Conservation (phyloP, 2,888 invertebrate genomes). For the Myopa testacea region DNA sequence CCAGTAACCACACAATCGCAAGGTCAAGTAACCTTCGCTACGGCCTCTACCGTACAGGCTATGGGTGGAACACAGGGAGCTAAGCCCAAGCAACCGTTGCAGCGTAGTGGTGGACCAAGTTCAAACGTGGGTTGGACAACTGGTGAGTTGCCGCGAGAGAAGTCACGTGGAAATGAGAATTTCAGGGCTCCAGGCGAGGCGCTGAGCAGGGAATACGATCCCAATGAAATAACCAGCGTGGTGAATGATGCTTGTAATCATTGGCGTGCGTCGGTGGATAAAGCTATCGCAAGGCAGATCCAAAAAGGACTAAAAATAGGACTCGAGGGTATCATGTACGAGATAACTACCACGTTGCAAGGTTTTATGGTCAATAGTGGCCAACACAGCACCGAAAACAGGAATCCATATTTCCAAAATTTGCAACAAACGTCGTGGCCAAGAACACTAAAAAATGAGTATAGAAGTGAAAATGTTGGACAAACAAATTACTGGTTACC, state of each 20-base stretch:
- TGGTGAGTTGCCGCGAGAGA: too few species aligned
- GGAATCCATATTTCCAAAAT: neutral
- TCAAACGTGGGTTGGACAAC: too few species aligned
- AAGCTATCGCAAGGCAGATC: neutral
- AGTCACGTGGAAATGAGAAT: too few species aligned
- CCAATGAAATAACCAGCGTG: neutral
- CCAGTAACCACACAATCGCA: neutral
- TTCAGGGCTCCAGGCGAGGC: neutral
- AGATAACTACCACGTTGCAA: neutral
- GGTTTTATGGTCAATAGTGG: neutral
- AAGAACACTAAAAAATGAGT: neutral
- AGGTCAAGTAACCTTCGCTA: neutral
- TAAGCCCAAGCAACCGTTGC: neutral
- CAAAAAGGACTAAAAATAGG: neutral
- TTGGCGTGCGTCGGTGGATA: neutral
- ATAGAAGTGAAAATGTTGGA: neutral
- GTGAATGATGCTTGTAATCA: neutral
- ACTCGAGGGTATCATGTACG: neutral
- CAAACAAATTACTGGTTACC: neutral
- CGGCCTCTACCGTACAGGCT: neutral
- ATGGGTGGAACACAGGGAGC: neutral
- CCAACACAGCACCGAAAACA: neutral
- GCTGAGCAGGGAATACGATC: neutral
- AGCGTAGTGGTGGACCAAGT: too few species aligned
- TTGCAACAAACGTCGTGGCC: neutral